Evolutionary conservation across 2,113 vertebrate species (phyloP).

Genomic region (Upupa epops): DNA sequence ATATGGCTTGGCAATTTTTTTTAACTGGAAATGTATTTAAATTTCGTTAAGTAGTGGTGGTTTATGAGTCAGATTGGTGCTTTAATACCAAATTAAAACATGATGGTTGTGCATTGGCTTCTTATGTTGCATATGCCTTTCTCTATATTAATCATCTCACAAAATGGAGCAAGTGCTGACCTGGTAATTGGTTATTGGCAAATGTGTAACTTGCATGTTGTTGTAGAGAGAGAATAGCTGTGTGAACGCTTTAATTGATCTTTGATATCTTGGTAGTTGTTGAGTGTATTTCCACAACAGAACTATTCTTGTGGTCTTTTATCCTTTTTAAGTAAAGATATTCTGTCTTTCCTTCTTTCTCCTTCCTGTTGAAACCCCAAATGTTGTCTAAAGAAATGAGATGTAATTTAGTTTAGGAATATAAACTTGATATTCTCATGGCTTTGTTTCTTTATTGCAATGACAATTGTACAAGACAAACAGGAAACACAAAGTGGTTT

Average conservation of each 20-base stretch:
- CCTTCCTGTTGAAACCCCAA: not conserved
- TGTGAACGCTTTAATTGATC: not conserved
- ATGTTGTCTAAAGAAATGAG: not conserved
- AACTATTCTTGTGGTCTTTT: not conserved
- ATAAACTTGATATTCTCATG: not conserved
- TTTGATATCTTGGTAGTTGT: not conserved
- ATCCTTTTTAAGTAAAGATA: not conserved
- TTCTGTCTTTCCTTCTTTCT: not conserved
- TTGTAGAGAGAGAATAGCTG: not conserved
- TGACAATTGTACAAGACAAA: not conserved
- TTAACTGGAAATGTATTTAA: not conserved
- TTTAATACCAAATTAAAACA: not conserved
- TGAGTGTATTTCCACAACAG: too few species aligned
- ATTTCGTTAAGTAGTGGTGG: not conserved
- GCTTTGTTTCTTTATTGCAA: not conserved
- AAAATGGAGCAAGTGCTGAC: not conserved
- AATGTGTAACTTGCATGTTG: not conserved
- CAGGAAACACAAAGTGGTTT: not conserved
- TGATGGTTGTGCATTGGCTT: not conserved
- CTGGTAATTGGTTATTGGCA: slow-evolving; percentile 1
- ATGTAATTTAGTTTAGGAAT: not conserved
- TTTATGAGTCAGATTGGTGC: not conserved
- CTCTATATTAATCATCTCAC: not conserved
- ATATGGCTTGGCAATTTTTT: not conserved
- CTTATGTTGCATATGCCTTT: not conserved